Percentiles rank a stretch among this genome's conserved stretches.
phyloP scores from a whole-genome alignment of 2,797 vertebrate species.

The Tangara arthus region DNA sequence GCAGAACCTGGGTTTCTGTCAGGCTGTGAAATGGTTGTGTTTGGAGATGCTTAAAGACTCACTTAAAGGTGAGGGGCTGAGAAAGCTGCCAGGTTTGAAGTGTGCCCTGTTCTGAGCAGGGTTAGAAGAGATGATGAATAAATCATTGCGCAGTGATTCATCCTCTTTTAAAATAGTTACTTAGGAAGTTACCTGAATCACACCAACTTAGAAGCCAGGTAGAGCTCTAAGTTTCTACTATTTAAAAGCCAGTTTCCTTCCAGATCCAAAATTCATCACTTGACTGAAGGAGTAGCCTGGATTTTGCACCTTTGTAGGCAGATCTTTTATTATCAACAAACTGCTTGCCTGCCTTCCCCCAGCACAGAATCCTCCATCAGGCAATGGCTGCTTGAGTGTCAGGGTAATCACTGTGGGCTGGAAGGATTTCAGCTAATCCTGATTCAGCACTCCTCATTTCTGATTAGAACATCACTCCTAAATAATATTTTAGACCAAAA shows the following conservation, averaged over 20 bases:
- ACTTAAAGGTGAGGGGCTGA: background rate
- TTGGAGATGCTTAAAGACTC: background rate
- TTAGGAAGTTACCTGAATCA: background rate
- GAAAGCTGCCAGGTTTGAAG: background rate
- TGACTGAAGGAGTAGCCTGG: background rate
- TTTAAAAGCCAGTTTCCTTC: background rate
- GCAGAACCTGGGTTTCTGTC: background rate
- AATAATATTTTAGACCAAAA: background rate
- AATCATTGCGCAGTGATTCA: background rate
- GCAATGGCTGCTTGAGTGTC: background rate
- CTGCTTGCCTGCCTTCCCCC: background rate
- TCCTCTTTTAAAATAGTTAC: background rate
- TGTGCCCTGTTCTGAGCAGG: background rate
- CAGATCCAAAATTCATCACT: background rate
- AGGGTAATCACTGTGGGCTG: background rate
- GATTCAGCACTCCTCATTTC: background rate
- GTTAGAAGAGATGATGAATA: background rate
- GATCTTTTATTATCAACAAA: background rate
- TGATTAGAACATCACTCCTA: background rate
- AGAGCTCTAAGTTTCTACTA: background rate
- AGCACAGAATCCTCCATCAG: background rate
- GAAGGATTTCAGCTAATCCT: slow-evolving; percentile 3
- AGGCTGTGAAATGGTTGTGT: background rate
- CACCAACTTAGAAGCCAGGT: background rate
- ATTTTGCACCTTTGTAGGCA: background rate